Evolutionary conservation across 2,113 vertebrate species (phyloP).

Genomic region (Perca fluviatilis): DNA sequence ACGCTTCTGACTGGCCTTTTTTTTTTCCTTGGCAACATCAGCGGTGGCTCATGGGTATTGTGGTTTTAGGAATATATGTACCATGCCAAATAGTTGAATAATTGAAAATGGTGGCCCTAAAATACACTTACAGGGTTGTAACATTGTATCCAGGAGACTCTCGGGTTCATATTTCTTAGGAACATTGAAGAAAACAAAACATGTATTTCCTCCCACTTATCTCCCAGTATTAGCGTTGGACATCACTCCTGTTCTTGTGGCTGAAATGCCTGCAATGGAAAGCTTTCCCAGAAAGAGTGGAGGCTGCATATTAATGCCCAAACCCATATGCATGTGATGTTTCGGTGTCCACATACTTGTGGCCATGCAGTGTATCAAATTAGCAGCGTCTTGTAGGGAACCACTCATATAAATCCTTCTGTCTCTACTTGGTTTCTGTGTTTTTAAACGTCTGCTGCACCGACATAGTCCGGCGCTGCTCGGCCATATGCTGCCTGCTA

Average conservation of each 20-base stretch:
- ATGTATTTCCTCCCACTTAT: no score
- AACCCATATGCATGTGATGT: not conserved
- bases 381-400: not conserved
- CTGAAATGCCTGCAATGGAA: not conserved
- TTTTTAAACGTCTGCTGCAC: not conserved
- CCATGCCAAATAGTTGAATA: not conserved
- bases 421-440: not conserved
- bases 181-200: no score
- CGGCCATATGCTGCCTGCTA: constrained; percentile 16
- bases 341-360: not conserved
- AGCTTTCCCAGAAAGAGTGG: not conserved
- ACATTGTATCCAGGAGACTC: not conserved
- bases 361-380: not conserved
- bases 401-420: not conserved
- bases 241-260: not conserved
- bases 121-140: not conserved
- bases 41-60: no score
- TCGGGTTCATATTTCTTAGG: not conserved
- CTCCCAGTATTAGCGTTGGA: not conserved
- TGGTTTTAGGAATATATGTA: no score
- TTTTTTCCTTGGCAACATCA: no score
- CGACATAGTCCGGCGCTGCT: constrained; percentile 33
- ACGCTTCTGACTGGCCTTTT: no score
- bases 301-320: not conserved
- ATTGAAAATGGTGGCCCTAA: not conserved